phyloP scores from a whole-genome alignment of 2,888 invertebrate species.

The Drepana falcataria region DNA sequence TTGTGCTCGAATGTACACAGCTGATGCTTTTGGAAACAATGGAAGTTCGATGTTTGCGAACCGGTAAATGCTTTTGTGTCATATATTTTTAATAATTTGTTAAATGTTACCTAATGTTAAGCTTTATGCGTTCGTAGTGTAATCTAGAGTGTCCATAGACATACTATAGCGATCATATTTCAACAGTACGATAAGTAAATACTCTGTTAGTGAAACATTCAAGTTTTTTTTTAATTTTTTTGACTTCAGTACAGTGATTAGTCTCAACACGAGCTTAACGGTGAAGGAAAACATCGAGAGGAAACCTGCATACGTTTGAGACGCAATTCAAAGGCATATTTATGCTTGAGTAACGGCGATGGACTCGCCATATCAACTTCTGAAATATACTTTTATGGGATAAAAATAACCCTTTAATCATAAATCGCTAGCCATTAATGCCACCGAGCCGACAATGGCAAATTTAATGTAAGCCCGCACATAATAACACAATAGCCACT shows the following conservation, averaged over 20 bases:
- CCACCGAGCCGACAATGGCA: slow-evolving; percentile 60
- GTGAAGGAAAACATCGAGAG: no score
- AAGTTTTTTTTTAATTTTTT: no score
- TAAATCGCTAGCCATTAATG: slow-evolving; percentile 63
- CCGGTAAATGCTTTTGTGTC: slow-evolving; percentile 36
- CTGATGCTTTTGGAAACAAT: slow-evolving; percentile 63
- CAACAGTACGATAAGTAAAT: no score
- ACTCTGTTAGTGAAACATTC: no score
- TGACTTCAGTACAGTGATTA: no score
- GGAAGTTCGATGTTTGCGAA: slow-evolving; percentile 47
- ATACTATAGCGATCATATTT: no score
- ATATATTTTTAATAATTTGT: slow-evolving; percentile 50
- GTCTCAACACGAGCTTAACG: no score
- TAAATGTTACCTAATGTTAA: slow-evolving; percentile 36
- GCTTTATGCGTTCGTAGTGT: not conserved
- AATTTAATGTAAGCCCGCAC: slow-evolving; percentile 70
- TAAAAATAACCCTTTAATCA: slow-evolving; percentile 40
- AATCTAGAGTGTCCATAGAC: no score
- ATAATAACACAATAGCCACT: slow-evolving; percentile 55
- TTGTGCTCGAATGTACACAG: slow-evolving; percentile 66
- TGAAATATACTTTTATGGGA: not conserved
- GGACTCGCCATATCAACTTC: not conserved
- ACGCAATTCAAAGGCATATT: no score
- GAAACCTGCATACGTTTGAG: no score
- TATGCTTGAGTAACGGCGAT: no score